phyloP scores from a whole-genome alignment of 1,140 invertebrate species.

The Eriocheir sinensis region DNA sequence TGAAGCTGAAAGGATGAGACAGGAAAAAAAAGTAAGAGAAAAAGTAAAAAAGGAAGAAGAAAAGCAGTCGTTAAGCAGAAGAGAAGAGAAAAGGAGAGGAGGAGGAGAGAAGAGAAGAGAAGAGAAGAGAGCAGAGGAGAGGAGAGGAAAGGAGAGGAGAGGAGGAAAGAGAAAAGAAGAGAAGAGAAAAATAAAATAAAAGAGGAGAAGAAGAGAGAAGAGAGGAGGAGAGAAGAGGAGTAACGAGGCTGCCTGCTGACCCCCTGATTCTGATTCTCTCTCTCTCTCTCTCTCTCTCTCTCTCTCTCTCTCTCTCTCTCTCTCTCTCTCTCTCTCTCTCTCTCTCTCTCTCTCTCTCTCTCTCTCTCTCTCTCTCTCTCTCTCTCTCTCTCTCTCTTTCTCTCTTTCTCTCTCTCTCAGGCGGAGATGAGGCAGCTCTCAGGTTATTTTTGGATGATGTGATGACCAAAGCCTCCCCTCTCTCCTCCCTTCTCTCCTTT shows the following conservation, averaged over 20 bases:
- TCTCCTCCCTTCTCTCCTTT: background rate
- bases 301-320: background rate
- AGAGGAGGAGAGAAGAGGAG: background rate
- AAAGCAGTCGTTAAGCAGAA: background rate
- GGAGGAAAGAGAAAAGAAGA: background rate
- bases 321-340: constrained; percentile 21
- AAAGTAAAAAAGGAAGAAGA: background rate
- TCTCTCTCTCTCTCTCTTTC: background rate
- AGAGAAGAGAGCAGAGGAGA: background rate
- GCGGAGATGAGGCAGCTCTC: background rate
- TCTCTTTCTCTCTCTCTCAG: background rate
- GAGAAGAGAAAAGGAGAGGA: background rate
- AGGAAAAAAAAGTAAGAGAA: background rate
- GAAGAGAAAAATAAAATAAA: background rate
- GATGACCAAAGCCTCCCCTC: background rate
- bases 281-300: constrained; percentile 22
- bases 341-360: constrained; percentile 22
- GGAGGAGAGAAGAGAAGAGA: background rate
- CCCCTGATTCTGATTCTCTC: background rate
- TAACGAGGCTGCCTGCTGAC: background rate
- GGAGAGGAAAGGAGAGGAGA: background rate
- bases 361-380: constrained; percentile 5
- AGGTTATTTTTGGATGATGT: constrained; percentile 4
- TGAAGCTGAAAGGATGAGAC: background rate
- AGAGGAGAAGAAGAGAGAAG: background rate